phyloP scores from a whole-genome alignment of 2,113 vertebrate genomes.

The Carollia perspicillata region DNA sequence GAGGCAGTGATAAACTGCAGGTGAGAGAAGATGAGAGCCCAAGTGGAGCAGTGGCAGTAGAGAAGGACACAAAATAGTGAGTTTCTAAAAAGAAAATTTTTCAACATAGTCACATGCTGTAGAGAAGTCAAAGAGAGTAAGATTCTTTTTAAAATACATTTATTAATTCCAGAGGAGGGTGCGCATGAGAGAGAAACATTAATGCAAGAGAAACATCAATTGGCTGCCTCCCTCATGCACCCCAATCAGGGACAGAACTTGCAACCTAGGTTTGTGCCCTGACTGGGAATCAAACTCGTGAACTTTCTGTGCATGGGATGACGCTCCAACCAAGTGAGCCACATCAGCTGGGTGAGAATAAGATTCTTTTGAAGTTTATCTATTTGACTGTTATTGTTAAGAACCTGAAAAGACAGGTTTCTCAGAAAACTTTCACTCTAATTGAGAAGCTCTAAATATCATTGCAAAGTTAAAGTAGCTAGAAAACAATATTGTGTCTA shows the following conservation, averaged over 20 bases:
- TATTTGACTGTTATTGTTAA: conserved; percentile 38
- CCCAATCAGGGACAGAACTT: too few relatives aligned
- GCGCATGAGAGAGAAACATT: too few relatives aligned
- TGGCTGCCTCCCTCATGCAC: too few relatives aligned
- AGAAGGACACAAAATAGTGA: not conserved
- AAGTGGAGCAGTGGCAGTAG: not conserved
- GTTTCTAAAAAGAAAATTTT: not conserved
- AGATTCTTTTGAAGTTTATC: not conserved
- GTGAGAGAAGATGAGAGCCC: not conserved
- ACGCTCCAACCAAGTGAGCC: too few relatives aligned
- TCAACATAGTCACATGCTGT: not conserved
- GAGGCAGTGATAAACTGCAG: not conserved
- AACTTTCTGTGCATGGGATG: too few relatives aligned
- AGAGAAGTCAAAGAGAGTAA: conserved; percentile 13
- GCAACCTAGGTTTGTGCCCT: too few relatives aligned
- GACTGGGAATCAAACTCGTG: too few relatives aligned
- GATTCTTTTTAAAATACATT: not conserved
- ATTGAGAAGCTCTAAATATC: not conserved
- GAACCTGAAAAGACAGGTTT: not conserved
- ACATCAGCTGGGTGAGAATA: not conserved
- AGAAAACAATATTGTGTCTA: not conserved
- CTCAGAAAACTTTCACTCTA: conserved; percentile 23
- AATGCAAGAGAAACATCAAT: too few relatives aligned
- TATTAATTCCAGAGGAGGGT: too few relatives aligned
- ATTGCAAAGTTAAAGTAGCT: not conserved